Conservation (phyloP, 2,888 invertebrate genomes). For the Dasysyrphus tricinctus region DNA sequence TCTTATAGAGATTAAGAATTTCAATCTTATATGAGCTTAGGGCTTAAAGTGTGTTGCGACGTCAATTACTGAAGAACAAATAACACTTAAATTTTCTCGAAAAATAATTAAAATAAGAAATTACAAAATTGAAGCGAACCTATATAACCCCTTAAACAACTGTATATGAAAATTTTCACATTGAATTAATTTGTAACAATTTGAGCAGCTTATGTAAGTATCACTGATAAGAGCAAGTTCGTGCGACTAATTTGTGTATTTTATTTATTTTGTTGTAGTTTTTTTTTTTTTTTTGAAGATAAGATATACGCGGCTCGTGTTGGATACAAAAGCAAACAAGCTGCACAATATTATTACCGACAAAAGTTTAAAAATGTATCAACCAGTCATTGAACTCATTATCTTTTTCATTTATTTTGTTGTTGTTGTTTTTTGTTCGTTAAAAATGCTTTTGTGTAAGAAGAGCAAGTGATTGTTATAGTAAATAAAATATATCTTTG, state of each 20-base stretch:
- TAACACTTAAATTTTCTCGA: too few species aligned
- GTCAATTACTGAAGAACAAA: too few species aligned
- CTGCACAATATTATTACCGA: constrained; percentile 45
- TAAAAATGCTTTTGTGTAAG: constrained; percentile 5
- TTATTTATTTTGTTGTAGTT: neutral
- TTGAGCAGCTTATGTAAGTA: too few species aligned
- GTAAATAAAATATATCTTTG: neutral
- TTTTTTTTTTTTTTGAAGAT: constrained; percentile 14
- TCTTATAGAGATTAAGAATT: too few species aligned
- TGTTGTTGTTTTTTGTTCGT: neutral
- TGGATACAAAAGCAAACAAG: constrained; percentile 31
- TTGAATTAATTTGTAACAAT: neutral
- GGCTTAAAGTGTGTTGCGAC: too few species aligned
- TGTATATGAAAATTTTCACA: too few species aligned
- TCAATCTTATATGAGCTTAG: too few species aligned
- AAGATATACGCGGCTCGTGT: constrained; percentile 35
- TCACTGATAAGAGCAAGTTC: neutral
- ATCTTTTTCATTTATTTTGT: constrained; percentile 40
- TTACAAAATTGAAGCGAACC: too few species aligned
- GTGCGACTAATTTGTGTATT: constrained; percentile 1
- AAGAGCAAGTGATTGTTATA: constrained; percentile 34
- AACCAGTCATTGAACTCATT: constrained; percentile 75
- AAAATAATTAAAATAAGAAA: too few species aligned
- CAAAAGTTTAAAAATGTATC: constrained; percentile 61
- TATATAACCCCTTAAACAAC: too few species aligned